These are phyloP conservation scores for Columbina picui DNA, from an alignment of 2,113 vertebrate species.

Conservation along the genomic window DNA sequence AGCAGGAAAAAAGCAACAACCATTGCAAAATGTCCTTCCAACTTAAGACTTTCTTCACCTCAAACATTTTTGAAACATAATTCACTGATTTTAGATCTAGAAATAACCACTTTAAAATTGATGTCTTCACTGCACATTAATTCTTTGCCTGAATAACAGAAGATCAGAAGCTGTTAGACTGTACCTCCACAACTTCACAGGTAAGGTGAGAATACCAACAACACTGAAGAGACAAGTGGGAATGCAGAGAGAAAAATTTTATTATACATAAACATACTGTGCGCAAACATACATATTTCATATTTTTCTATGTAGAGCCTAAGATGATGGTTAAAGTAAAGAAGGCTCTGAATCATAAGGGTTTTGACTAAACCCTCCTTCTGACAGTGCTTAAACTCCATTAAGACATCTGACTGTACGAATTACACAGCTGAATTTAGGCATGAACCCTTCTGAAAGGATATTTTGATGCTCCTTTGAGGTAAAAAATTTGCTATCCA, in stretches of 20 bases:
- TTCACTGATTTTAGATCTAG: neutral
- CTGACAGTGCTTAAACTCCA: neutral
- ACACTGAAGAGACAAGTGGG: constrained; percentile 47
- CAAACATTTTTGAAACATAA: neutral
- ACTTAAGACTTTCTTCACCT: neutral
- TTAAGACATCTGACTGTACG: neutral
- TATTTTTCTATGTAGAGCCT: neutral
- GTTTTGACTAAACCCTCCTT: neutral
- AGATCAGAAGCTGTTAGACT: constrained; percentile 35
- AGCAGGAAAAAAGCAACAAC: neutral
- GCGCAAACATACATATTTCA: constrained; percentile 24
- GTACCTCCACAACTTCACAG: constrained; percentile 58
- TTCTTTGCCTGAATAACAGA: constrained; percentile 35
- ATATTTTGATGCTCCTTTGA: neutral
- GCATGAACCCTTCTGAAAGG: neutral
- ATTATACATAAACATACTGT: neutral
- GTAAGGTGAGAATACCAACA: constrained; percentile 55
- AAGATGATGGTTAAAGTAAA: neutral
- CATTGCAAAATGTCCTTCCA: neutral
- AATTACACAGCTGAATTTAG: neutral
- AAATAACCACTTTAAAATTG: neutral
- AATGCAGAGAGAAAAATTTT: neutral
- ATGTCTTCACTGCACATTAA: constrained; percentile 25
- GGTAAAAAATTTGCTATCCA: neutral
- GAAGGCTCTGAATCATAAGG: neutral